Conservation (phyloP, 2,113 vertebrate genomes). For the Xiphorhynchus elegans region DNA sequence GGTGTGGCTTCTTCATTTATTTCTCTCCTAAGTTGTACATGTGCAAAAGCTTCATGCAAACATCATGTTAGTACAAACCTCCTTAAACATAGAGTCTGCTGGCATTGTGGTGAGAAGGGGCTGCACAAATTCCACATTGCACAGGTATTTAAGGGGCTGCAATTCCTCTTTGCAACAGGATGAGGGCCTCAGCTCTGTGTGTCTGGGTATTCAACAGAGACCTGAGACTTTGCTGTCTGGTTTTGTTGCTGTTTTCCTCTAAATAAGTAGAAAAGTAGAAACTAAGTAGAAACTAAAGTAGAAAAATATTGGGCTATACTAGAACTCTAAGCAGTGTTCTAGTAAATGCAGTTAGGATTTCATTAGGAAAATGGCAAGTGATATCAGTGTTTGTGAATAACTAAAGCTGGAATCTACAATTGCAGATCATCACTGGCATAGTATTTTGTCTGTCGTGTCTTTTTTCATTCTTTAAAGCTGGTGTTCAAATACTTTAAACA, state of each 20-base stretch:
- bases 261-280: neutral
- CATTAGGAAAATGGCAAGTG: neutral
- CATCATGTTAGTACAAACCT: fast-evolving
- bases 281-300: neutral
- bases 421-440: neutral
- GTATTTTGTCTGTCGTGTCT: neutral
- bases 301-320: neutral
- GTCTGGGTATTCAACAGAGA: neutral
- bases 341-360: neutral
- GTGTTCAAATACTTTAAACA: conserved; percentile 29
- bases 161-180: conserved; percentile 23
- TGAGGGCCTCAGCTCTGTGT: conserved; percentile 59
- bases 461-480: neutral
- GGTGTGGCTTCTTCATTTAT: neutral
- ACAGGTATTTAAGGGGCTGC: neutral
- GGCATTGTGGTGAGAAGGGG: neutral
- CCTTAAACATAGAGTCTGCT: neutral
- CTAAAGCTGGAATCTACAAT: neutral
- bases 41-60: neutral
- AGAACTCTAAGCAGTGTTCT: neutral
- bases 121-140: neutral
- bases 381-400: neutral
- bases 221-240: neutral
- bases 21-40: neutral
- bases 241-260: neutral